Conservation (phyloP, 2,888 invertebrate genomes). For the Antheraea yamamai region DNA sequence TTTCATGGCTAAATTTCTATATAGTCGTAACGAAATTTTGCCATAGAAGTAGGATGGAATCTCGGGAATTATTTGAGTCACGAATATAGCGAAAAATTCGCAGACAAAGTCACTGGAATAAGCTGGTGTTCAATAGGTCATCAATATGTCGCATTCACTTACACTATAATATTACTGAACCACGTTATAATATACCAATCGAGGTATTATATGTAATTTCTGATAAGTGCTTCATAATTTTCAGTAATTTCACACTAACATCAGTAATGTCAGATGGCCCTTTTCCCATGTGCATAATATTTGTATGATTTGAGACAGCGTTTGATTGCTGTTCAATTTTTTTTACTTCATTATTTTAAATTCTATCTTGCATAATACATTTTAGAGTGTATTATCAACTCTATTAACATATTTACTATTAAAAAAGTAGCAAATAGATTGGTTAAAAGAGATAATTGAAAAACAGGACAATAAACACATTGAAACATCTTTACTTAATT, state of each 20-base stretch:
- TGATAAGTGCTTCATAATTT: constrained; percentile 26
- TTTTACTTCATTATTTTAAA: background rate
- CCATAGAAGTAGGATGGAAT: too few relatives aligned
- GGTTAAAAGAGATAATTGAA: too few relatives aligned
- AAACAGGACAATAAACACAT: too few relatives aligned
- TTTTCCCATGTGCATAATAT: constrained; percentile 4
- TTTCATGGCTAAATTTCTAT: too few relatives aligned
- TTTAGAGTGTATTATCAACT: background rate
- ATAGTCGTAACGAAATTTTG: too few relatives aligned
- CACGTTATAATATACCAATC: background rate
- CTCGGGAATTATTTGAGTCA: too few relatives aligned
- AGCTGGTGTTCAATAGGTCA: background rate
- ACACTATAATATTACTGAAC: background rate
- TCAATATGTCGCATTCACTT: background rate
- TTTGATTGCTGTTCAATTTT: background rate
- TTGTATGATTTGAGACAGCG: constrained; percentile 16
- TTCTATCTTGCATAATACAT: background rate
- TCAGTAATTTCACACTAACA: constrained; percentile 30
- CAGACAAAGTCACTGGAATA: too few relatives aligned
- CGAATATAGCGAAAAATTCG: too few relatives aligned
- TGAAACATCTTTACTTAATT: too few relatives aligned
- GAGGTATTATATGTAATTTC: background rate
- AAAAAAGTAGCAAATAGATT: too few relatives aligned
- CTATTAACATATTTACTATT: background rate
- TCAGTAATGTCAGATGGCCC: constrained; percentile 17